Conservation (phyloP, 2,888 invertebrate species). For the Phanerotoma sp. region DNA sequence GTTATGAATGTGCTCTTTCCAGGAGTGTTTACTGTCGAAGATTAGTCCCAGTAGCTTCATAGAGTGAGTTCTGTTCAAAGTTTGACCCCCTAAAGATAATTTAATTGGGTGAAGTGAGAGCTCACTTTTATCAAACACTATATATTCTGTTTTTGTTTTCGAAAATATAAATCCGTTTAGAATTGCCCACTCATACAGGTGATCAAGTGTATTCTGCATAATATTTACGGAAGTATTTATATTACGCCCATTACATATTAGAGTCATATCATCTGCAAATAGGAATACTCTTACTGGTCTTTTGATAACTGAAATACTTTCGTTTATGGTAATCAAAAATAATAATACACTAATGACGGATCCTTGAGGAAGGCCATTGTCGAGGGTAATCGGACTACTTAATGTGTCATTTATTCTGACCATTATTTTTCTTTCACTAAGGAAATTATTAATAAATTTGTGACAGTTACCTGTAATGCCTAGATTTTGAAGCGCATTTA, state of each 20-base stretch:
- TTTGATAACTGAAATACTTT: too few species aligned
- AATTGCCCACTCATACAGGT: constrained; percentile 20
- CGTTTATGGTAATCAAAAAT: too few species aligned
- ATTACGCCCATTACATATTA: constrained; percentile 24
- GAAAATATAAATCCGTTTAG: constrained; percentile 32
- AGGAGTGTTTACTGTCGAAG: constrained; percentile 31
- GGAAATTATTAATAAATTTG: too few species aligned
- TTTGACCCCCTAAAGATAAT: constrained; percentile 8
- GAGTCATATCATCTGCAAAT: constrained; percentile 32
- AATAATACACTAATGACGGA: too few species aligned
- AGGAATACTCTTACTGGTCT: too few species aligned
- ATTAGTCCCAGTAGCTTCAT: constrained; percentile 27
- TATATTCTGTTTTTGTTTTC: constrained; percentile 22
- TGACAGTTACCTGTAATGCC: too few species aligned
- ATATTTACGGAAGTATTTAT: constrained; percentile 12
- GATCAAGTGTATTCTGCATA: constrained; percentile 26
- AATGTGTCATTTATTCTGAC: too few species aligned
- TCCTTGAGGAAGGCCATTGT: too few species aligned
- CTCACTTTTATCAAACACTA: constrained; percentile 10
- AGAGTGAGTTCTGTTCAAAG: not conserved
- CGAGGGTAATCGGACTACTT: too few species aligned
- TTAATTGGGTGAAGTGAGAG: not conserved
- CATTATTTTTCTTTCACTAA: too few species aligned
- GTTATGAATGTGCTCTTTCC: constrained; percentile 28
- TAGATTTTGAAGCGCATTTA: too few species aligned